Base-by-base conservation (phyloP, 2,888 invertebrate species). In the Folsomia candida region DNA sequence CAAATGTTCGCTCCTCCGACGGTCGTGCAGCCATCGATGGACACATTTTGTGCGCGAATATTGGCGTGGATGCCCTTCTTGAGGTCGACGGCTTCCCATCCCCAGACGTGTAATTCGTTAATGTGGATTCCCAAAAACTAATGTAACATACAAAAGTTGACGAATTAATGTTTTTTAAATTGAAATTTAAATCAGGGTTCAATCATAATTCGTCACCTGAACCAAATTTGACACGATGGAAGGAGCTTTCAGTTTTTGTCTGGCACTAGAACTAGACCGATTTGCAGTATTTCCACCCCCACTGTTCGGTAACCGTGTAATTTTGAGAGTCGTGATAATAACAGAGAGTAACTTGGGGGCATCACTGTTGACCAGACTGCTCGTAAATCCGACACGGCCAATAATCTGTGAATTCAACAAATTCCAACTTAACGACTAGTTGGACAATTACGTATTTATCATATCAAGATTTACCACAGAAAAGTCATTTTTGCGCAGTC, bases 301-400 rank as follows among this genome's bases (percentile, higher is more conserved):
- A 1, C 28, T 24, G 47, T 59, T 73, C 3, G 71, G 74, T 26
- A 69, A 60, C 0, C 70, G 67, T 80, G 92, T 91, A 69, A 94
- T 87, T 75, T 91, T 87, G 2, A 93, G 89, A 82, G 92, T 91
- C 74, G 88, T 87, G 77, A 93, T 89, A n/a, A 92, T 89, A 24
- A 94, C 89, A 2, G 92, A 91, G 2, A 94, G 85, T 18, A 93
- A 83, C 83, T 94, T 94, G 25, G 91, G 92, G 67, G 93, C 90
- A 79, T 93, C 93, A 1, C 93, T 92, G 82, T 92, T 94, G 79
- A 94, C 89, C 81, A 93, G 90, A 84, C 93, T 94, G 82, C 93
- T 94, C 68, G 91, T 89, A 77, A 94, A 87, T 76, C 92, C 90
- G 79, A 94, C 88, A 83, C 93, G 91, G 81, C 93, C 90, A 72